Conservation (phyloP, 2,888 invertebrate genomes). For the Gibbula magus region DNA sequence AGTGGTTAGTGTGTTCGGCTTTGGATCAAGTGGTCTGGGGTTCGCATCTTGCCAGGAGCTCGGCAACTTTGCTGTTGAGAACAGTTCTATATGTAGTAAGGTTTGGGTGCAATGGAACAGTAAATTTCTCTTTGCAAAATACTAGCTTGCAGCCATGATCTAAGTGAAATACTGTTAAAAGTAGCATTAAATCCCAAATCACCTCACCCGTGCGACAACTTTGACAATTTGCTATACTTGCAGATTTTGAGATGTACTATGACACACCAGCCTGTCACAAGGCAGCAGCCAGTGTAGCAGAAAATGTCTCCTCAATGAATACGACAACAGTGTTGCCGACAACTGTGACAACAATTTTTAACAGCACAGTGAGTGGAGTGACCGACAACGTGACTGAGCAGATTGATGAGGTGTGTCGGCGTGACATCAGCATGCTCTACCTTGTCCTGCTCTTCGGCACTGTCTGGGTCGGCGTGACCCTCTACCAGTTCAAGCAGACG, state of each 20-base stretch:
- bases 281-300: neutral
- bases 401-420: constrained; percentile 69
- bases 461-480: constrained; percentile 79
- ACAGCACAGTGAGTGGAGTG: neutral
- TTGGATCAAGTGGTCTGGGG: no score
- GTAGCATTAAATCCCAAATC: no score
- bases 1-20: no score
- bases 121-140: no score
- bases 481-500: constrained; percentile 81
- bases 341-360: neutral
- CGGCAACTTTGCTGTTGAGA: no score
- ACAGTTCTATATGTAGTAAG: no score
- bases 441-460: constrained; percentile 80
- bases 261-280: constrained; percentile 12
- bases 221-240: neutral
- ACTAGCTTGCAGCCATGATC: no score
- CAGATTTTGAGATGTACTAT: constrained; percentile 29
- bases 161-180: no score
- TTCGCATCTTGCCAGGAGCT: no score
- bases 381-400: neutral
- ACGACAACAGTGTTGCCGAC: neutral
- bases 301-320: neutral
- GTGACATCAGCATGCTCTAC: constrained; percentile 79
- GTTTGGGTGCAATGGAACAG: no score
- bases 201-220: no score